A percentile compares a stretch with the other conserved stretches of the same genome.
Conservation (phyloP, 2,888 invertebrate species). For the Caenorhabditis drosophilae region DNA sequence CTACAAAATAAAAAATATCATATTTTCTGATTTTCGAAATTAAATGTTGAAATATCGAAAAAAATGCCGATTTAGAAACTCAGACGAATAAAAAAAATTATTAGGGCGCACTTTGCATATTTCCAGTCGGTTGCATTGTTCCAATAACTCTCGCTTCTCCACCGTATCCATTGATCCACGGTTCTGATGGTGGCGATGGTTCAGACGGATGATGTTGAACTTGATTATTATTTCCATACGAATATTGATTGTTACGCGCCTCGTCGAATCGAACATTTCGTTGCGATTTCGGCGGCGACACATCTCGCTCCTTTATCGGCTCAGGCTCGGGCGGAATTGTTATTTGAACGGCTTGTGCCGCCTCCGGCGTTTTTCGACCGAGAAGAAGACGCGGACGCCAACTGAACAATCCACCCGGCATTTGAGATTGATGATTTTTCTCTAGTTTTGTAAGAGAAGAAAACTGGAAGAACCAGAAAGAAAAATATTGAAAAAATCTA, state of each 20-base stretch:
- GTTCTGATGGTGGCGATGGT: conserved; percentile 9
- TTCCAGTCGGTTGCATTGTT: conserved; percentile 13
- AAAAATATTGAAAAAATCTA: too few species aligned
- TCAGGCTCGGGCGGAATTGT: conserved; percentile 30
- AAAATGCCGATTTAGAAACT: neutral
- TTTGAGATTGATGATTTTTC: neutral
- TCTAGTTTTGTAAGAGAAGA: neutral
- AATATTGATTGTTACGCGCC: conserved; percentile 18
- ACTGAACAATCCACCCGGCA: conserved; percentile 24
- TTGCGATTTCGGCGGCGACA: neutral
- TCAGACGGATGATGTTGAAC: conserved; percentile 3
- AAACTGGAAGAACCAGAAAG: too few species aligned
- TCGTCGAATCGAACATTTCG: conserved; percentile 19
- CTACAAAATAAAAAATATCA: conserved; percentile 1
- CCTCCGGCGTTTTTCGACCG: conserved; percentile 53
- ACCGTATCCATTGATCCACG: conserved; percentile 27
- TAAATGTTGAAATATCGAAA: neutral
- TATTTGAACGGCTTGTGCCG: conserved; percentile 43
- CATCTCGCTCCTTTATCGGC: conserved; percentile 6
- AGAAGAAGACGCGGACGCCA: conserved; percentile 50
- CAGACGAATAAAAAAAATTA: too few species aligned
- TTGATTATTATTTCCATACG: conserved; percentile 2
- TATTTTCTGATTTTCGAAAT: neutral
- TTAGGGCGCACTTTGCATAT: conserved; percentile 1
- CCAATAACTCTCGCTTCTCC: conserved; percentile 37